Evolutionary conservation across 2,888 invertebrate genomes (phyloP).

Genomic region (Ischnura elegans): DNA sequence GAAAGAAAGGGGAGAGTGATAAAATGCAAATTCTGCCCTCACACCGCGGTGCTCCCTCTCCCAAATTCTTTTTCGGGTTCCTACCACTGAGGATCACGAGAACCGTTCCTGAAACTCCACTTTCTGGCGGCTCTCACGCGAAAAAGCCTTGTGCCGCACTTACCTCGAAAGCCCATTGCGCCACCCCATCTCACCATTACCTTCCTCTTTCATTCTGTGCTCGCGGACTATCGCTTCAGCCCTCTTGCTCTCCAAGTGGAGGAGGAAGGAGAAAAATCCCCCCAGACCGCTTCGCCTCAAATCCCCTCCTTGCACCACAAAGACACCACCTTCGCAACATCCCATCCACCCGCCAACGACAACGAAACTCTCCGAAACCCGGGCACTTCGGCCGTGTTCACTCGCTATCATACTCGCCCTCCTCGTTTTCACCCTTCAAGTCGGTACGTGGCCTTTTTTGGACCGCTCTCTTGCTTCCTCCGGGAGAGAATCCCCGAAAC

Average conservation of each 20-base stretch:
- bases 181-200: not conserved
- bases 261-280: not conserved
- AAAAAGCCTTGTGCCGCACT: not conserved
- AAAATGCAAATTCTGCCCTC: slow-evolving; percentile 27
- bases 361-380: not conserved
- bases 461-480: not conserved
- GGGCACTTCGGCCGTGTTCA: not conserved
- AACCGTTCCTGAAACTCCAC: slow-evolving; percentile 1
- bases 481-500: not conserved
- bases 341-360: not conserved
- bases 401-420: slow-evolving; percentile 3
- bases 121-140: slow-evolving; percentile 1
- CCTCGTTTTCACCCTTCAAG: not conserved
- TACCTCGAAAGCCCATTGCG: not conserved
- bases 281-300: not conserved
- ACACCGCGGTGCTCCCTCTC: not conserved
- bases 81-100: slow-evolving; percentile 10
- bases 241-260: not conserved
- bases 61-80: not conserved
- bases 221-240: not conserved
- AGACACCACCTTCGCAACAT: not conserved
- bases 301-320: not conserved
- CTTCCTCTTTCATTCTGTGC: not conserved
- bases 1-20: slow-evolving; percentile 42
- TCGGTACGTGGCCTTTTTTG: slow-evolving; percentile 27